Evolutionary conservation across 2,797 vertebrate genomes (phyloP).

Genomic region (Sebastes itinus): DNA sequence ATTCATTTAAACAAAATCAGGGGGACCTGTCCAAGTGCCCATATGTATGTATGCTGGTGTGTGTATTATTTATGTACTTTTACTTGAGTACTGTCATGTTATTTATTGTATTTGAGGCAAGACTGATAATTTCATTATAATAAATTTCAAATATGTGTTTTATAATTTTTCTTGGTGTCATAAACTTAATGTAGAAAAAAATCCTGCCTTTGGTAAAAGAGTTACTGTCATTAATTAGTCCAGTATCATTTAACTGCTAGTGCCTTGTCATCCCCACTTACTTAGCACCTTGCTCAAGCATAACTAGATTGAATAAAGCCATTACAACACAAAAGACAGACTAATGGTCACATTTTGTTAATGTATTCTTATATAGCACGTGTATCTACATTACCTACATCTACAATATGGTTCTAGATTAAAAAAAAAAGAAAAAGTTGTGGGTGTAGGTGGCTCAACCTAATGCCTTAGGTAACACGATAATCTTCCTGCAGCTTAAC

Average conservation of each 20-base stretch:
- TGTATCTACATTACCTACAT: not conserved
- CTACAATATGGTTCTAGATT: not conserved
- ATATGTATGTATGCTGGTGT: not conserved
- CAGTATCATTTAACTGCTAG: not conserved
- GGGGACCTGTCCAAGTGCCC: not conserved
- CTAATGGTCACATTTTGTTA: not conserved
- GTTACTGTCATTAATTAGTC: not conserved
- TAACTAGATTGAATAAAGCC: not conserved
- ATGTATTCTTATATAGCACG: not conserved
- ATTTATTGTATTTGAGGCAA: not conserved
- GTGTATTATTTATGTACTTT: not conserved
- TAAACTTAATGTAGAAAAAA: not conserved
- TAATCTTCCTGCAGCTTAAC: conserved; percentile 68
- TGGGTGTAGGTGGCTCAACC: conserved; percentile 31
- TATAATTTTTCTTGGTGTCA: not conserved
- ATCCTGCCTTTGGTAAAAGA: not conserved
- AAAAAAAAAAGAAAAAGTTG: conserved; percentile 29
- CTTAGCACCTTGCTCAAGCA: not conserved
- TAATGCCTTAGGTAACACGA: conserved; percentile 61
- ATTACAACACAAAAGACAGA: not conserved
- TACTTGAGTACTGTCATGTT: not conserved
- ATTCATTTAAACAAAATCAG: not conserved
- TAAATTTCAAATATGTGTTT: not conserved
- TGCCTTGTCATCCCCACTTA: not conserved
- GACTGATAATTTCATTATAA: not conserved